phyloP scores from a whole-genome alignment of 2,888 invertebrate genomes.

The Adelognathus sp. region DNA sequence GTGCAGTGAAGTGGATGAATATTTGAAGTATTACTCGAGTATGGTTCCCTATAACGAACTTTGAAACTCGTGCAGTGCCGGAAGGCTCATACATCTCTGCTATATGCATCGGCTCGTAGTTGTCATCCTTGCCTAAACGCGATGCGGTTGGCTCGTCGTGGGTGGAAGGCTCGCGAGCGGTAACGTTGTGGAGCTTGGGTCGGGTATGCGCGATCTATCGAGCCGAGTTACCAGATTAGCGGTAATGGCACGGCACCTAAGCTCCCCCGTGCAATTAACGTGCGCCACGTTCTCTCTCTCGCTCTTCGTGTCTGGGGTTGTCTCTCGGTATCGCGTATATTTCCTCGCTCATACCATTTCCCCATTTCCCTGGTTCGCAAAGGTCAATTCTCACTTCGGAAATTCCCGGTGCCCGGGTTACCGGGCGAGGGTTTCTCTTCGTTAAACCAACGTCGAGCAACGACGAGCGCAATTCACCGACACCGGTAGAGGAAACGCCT shows the following conservation, averaged over 20 bases:
- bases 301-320: background rate
- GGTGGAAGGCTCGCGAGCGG: constrained; percentile 1
- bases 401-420: constrained; percentile 14
- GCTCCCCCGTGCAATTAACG: constrained; percentile 64
- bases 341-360: constrained; percentile 23
- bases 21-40: no score
- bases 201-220: constrained; percentile 48
- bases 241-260: constrained; percentile 66
- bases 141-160: constrained; percentile 13
- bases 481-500: constrained; percentile 2
- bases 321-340: constrained; percentile 24
- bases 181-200: background rate
- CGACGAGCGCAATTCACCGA: constrained; percentile 11
- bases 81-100: background rate
- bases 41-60: background rate
- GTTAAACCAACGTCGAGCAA: background rate
- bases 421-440: constrained; percentile 6
- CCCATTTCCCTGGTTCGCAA: constrained; percentile 19
- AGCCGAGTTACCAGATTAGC: constrained; percentile 66
- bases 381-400: constrained; percentile 49
- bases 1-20: background rate
- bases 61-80: background rate
- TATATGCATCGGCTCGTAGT: background rate
- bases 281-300: constrained; percentile 23
- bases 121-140: background rate